Base-by-base conservation (phyloP, 30 jellyfish, hydroid and myxozoan genomes). In the Aurelia aurita region DNA sequence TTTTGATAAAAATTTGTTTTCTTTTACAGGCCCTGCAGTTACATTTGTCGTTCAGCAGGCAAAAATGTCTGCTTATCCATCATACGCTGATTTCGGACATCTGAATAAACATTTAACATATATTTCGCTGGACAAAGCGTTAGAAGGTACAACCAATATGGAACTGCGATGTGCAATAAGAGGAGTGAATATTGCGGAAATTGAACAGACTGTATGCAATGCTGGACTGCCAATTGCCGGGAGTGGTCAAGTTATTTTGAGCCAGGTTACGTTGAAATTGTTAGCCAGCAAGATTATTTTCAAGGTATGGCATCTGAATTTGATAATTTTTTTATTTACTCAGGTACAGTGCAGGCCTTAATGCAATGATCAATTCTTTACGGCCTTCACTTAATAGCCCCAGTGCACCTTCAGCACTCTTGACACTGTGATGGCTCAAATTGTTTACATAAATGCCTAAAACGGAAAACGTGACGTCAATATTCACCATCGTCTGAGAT, bases 401-500 rank as follows among this genome's bases (percentile, higher is more conserved):
- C 71, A 94, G 60, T 1, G 94, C 96, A 72, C 77, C 91, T 15
- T 70, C 85, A 7, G 88, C 93, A 45, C 88, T 77, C 2, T 65
- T 76, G 8, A 89, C 99, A 23, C 27, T 75, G 58, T 94, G 97
- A 51, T 94, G 97, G 65, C 95, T 94, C 19, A 94, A 80, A 27
- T 87, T 84, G 47, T 96, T 84, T 9, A 94, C 99, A 71, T 94
- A 94, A 16, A 94, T 84, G 22, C 99, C 99, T 94, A 39, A 10
- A 69, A 51, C 26, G 20, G 18, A 39, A 5, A 3, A n/a, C n/a
- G n/a, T n/a, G n/a, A n/a, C n/a, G n/a, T n/a, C n/a, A n/a, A n/a
- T n/a, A n/a, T n/a, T n/a, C n/a, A n/a, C n/a, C n/a, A n/a, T n/a
- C n/a, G n/a, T n/a, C n/a, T n/a, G n/a, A n/a, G n/a, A n/a, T n/a